Evolutionary conservation across 2,888 invertebrate species (phyloP), one percentile per base, ranked within the genome.

Genomic region (Xanthia togata): DNA sequence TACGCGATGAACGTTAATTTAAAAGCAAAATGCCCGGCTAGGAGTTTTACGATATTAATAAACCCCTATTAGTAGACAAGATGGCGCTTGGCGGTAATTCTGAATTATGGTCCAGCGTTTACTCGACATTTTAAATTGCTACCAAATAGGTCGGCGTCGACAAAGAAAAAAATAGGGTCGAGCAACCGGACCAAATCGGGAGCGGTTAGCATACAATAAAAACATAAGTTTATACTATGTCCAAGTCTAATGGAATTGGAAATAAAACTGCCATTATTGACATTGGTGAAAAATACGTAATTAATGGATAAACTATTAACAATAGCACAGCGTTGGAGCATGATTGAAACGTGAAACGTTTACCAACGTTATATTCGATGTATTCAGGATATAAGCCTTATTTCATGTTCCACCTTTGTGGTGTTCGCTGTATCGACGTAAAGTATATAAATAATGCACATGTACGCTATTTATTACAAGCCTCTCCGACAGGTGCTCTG

Each of bases 11-110:
- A 88, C 88, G 87, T 87, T 91, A 91, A 91, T 91, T 93, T 92
- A 88, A 90, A 90, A 90, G 88, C 87, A 85, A 87, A 89, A 90
- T 83, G 82, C 67, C 83, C 85, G 81, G 89, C 89, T 89, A 83
- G 88, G 88, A 90, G 89, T 90, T 92, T 92, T 90, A 91, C 89
- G 91, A 92, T 92, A 91, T 92, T 92, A 92, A 92, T 92, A 92
- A 91, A 92, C 89, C 90, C 89, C 89, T 91, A 91, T 91, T 93
- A 93, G 88, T 86, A 86, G 88, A 87, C 89, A 91, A 90, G 90
- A 91, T 90, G 90, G 89, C 86, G 88, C 81, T 77, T 74, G 82
- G 84, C 76, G 84, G 90, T 91, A 91, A 91, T 91, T 87, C 89
- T 85, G 84, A 89, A 89, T 89, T 90, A 88, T 81, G 84, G 84